A percentile compares a stretch with the other conserved stretches of the same genome.
Evolutionary conservation across 2,888 invertebrate genomes (phyloP).

Genomic region (Stenurella melanura): DNA sequence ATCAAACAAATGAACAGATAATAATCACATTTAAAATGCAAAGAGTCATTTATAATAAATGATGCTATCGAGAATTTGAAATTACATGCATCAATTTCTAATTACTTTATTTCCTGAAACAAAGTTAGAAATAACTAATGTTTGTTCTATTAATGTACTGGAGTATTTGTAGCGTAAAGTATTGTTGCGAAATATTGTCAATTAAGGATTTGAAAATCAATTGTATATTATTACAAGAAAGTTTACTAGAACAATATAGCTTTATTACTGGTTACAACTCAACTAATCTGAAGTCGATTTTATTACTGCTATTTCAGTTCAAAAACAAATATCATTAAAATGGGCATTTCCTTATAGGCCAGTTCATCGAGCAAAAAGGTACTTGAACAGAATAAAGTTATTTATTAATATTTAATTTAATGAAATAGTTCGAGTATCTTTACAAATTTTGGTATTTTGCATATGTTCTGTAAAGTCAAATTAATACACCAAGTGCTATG

Average conservation of each 20-base stretch:
- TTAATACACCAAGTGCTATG: no score
- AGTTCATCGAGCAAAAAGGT: no score
- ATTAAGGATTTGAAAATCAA: slow-evolving; percentile 27
- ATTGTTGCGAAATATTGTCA: slow-evolving; percentile 6
- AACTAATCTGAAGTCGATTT: not conserved
- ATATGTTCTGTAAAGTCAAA: no score
- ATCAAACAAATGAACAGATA: slow-evolving; percentile 1
- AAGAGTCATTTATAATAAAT: slow-evolving; percentile 14
- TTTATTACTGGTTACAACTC: slow-evolving; percentile 15
- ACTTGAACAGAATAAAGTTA: no score
- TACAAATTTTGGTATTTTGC: no score
- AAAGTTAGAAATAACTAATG: not conserved
- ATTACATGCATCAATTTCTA: slow-evolving; percentile 14
- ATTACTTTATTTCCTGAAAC: slow-evolving; percentile 16
- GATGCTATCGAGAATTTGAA: not conserved
- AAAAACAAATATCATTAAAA: not conserved
- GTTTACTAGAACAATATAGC: slow-evolving; percentile 1
- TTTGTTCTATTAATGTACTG: not conserved
- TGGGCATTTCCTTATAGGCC: not conserved
- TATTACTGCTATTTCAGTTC: not conserved
- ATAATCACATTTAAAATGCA: not conserved
- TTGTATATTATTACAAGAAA: slow-evolving; percentile 17
- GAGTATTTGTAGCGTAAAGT: slow-evolving; percentile 17
- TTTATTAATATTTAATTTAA: no score
- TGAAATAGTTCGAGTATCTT: no score